Percentiles rank a stretch among this genome's conserved stretches.
These are phyloP conservation scores for Dryadula phaetusa DNA, from an alignment of 2,888 invertebrate species.

Conservation along the genomic window DNA sequence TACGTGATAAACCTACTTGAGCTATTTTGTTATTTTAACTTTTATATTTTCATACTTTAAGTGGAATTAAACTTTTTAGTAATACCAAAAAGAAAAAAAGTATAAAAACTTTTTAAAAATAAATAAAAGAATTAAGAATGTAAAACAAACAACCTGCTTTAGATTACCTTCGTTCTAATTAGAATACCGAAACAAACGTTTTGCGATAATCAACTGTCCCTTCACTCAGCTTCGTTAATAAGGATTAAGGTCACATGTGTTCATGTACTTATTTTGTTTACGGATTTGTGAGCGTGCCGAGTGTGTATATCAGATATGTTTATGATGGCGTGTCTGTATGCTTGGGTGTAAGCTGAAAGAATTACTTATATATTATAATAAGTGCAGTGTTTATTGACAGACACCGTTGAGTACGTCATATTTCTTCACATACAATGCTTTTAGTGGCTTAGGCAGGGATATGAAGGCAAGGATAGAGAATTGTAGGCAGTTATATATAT, in stretches of 20 bases:
- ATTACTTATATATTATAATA: constrained; percentile 3
- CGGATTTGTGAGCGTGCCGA: constrained; percentile 24
- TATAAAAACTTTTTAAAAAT: no score
- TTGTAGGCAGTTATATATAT: no score
- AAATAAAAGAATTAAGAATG: neutral
- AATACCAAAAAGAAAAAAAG: no score
- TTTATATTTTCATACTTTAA: no score
- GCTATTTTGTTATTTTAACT: no score
- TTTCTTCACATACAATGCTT: no score
- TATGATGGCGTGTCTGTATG: constrained; percentile 10
- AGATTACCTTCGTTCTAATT: neutral
- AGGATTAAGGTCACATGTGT: constrained; percentile 28
- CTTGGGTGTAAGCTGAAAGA: neutral
- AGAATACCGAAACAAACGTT: neutral
- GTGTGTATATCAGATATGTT: constrained; percentile 24
- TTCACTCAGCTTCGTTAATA: constrained; percentile 13
- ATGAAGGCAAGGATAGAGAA: no score
- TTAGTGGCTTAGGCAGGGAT: no score
- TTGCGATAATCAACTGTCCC: constrained; percentile 8
- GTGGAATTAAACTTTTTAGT: no score
- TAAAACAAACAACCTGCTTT: neutral
- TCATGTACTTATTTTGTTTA: constrained; percentile 27
- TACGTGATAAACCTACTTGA: no score
- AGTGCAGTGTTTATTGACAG: neutral
- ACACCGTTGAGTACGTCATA: neutral